These are phyloP conservation scores for Yasuhikotakia modesta DNA, from an alignment of 2,797 vertebrate species.

Conservation along the genomic window DNA sequence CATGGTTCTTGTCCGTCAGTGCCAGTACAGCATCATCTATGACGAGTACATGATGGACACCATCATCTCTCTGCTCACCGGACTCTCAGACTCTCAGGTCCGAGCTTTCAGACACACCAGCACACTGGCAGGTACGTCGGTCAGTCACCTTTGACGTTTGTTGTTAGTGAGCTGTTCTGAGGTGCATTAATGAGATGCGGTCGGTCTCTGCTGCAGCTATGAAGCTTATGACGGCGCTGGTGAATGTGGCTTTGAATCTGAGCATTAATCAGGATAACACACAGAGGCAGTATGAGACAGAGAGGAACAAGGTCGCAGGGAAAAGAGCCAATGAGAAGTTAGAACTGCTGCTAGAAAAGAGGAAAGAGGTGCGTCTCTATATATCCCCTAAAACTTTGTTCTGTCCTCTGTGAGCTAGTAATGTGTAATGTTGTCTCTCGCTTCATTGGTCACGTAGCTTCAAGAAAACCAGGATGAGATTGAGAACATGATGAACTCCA, in stretches of 20 bases:
- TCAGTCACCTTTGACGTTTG: not conserved
- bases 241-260: constrained; percentile 98
- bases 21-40: constrained; percentile 99
- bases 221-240: constrained; percentile 99
- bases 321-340: constrained; percentile 97
- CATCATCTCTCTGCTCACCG: constrained; percentile 96
- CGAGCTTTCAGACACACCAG: constrained; percentile 98
- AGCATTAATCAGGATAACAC: constrained; percentile 99
- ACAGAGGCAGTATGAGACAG: constrained; percentile 96
- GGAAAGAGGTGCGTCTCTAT: constrained; percentile 88
- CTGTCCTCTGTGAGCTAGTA: not conserved
- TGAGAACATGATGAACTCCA: constrained; percentile 99
- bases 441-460: constrained; percentile 78
- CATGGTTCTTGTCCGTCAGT: constrained; percentile 95
- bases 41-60: constrained; percentile 99
- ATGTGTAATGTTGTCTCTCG: not conserved
- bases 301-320: constrained; percentile 97
- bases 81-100: constrained; percentile 97
- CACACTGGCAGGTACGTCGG: constrained; percentile 87
- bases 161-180: no score
- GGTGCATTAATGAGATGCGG: no score
- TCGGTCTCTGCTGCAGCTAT: constrained; percentile 86
- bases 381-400: not conserved
- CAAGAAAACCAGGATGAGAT: constrained; percentile 99
- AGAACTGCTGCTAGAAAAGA: constrained; percentile 95